Percentiles rank a stretch among this genome's conserved stretches.
phyloP scores from a whole-genome alignment of 2,888 invertebrate genomes.

The Strigamia maritima region DNA sequence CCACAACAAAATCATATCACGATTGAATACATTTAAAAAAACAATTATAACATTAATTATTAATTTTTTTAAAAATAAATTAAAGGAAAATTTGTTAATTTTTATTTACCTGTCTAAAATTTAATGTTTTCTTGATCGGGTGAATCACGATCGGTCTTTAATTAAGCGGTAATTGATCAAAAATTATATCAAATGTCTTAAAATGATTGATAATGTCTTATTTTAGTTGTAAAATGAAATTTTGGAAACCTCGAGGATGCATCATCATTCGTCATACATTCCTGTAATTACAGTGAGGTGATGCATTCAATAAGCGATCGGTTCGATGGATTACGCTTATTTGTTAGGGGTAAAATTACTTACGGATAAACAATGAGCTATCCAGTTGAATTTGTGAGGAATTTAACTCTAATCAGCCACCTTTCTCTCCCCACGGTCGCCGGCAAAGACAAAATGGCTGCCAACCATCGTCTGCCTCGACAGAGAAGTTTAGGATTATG shows the following conservation, averaged over 20 bases:
- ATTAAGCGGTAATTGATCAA: too few relatives aligned
- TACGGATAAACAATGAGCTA: background rate
- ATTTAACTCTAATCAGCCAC: background rate
- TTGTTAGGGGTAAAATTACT: background rate
- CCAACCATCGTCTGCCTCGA: constrained; percentile 15
- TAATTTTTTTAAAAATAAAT: too few relatives aligned
- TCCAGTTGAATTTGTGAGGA: background rate
- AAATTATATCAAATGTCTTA: too few relatives aligned
- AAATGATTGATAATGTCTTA: background rate
- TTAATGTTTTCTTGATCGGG: background rate
- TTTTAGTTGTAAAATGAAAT: background rate
- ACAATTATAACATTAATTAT: too few relatives aligned
- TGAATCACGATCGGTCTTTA: too few relatives aligned
- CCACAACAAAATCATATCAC: background rate
- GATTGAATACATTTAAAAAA: background rate
- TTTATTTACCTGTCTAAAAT: too few relatives aligned
- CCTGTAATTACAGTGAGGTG: background rate
- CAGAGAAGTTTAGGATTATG: background rate
- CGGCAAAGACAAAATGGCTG: constrained; percentile 28
- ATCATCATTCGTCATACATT: background rate
- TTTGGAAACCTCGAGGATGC: background rate
- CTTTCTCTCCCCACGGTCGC: background rate
- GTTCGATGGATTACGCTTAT: background rate
- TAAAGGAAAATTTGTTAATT: too few relatives aligned
- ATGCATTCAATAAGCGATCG: background rate